Conservation (phyloP, 2,113 vertebrate genomes). For the Deroptyus accipitrinus region DNA sequence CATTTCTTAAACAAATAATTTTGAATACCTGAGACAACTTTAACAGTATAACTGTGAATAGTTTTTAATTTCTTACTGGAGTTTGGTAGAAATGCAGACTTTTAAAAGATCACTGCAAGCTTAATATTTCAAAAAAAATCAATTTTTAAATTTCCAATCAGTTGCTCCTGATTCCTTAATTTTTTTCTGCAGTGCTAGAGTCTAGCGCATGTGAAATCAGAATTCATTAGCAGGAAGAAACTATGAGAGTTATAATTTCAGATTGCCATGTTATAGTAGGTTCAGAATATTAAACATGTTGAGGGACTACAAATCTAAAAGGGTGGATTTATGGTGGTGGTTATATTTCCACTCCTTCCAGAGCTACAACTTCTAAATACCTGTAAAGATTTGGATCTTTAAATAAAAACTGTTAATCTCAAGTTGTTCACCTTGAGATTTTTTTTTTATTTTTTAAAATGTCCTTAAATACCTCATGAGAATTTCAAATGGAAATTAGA, state of each 20-base stretch:
- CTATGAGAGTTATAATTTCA: background rate
- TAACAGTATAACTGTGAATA: accelerated
- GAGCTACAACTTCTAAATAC: background rate
- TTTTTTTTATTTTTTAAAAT: background rate
- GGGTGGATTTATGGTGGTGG: background rate
- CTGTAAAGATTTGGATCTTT: background rate
- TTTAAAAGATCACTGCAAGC: background rate
- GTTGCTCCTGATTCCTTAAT: background rate
- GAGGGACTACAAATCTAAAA: background rate
- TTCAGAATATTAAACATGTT: background rate
- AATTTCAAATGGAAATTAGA: background rate
- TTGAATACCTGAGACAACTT: background rate
- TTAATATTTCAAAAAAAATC: background rate
- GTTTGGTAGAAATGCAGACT: background rate
- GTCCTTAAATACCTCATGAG: background rate
- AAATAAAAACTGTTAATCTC: background rate
- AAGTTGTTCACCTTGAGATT: background rate
- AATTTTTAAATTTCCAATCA: background rate
- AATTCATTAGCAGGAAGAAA: background rate
- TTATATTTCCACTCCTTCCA: background rate
- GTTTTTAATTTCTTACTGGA: background rate
- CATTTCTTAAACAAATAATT: background rate
- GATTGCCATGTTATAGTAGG: background rate
- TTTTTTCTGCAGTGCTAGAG: background rate
- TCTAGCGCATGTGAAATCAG: background rate